Evolutionary conservation across 2,797 vertebrate genomes (phyloP).

Genomic region (Rhinoraja longicauda): DNA sequence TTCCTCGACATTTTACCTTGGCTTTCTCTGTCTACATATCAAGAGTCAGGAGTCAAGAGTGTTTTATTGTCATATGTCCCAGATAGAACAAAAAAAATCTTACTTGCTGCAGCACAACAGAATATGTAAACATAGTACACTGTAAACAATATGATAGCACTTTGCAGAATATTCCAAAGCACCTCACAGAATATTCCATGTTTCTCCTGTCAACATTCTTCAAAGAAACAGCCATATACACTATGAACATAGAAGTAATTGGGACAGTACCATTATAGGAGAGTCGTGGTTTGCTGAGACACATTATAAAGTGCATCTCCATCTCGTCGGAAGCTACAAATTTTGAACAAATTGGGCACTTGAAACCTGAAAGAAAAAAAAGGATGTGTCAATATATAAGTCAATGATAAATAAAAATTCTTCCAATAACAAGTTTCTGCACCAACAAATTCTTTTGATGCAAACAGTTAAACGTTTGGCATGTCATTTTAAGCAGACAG

Average conservation of each 20-base stretch:
- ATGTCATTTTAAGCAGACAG: neutral
- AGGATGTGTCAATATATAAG: conserved; percentile 39
- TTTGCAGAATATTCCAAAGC: neutral
- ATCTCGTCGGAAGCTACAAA: conserved; percentile 96
- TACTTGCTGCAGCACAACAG: too few relatives aligned
- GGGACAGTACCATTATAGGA: conserved; percentile 82
- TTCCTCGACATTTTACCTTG: neutral
- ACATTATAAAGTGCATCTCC: conserved; percentile 99
- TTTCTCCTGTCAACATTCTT: neutral
- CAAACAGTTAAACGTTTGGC: neutral
- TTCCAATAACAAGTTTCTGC: neutral
- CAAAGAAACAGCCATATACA: neutral
- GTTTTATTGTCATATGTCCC: too few relatives aligned
- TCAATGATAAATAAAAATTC: neutral
- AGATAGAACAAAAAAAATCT: too few relatives aligned
- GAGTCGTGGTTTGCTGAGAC: conserved; percentile 97
- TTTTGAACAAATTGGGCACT: conserved; percentile 99
- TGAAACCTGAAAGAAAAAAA: conserved; percentile 75
- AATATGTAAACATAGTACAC: too few relatives aligned
- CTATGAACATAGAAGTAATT: conserved; percentile 9
- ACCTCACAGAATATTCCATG: neutral
- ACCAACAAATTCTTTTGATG: neutral
- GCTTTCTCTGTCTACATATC: neutral
- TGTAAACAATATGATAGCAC: too few relatives aligned
- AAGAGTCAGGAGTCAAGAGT: too few relatives aligned